These are phyloP conservation scores for Callyntrura guangdongensis DNA, from an alignment of 2,888 invertebrate genomes.

Conservation along the genomic window DNA sequence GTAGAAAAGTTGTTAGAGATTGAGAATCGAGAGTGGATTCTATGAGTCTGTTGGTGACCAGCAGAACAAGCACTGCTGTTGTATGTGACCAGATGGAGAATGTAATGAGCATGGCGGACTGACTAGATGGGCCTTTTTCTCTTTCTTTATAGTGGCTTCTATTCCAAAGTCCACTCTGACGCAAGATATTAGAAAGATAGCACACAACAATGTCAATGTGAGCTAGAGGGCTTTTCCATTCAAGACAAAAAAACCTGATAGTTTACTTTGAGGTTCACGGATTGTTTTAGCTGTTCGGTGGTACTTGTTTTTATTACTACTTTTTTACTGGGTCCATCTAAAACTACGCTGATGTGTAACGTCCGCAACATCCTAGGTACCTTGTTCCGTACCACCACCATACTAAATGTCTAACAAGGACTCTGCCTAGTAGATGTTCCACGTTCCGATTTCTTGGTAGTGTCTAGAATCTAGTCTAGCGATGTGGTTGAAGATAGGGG, in stretches of 20 bases:
- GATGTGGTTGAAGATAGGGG: not conserved
- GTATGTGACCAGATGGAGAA: not conserved
- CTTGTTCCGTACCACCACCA: not conserved
- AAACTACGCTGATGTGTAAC: constrained; percentile 1
- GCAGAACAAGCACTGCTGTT: no score
- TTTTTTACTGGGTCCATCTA: constrained; percentile 26
- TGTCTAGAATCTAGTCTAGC: not conserved
- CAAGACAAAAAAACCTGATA: not conserved
- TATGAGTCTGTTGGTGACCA: not conserved
- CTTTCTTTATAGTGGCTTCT: no score
- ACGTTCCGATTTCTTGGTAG: not conserved
- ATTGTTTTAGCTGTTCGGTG: not conserved
- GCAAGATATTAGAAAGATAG: no score
- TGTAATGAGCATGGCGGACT: not conserved
- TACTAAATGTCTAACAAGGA: not conserved
- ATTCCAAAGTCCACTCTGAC: no score
- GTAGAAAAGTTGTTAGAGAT: not conserved
- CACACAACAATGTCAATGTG: no score
- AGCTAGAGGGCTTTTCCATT: no score
- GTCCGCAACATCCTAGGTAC: not conserved
- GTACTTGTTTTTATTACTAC: constrained; percentile 18
- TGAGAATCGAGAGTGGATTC: not conserved
- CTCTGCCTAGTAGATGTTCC: no score
- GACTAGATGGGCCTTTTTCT: no score
- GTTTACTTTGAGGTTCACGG: constrained; percentile 4